phyloP scores from a whole-genome alignment of 1,140 invertebrate species.

The Ectropis grisescens region DNA sequence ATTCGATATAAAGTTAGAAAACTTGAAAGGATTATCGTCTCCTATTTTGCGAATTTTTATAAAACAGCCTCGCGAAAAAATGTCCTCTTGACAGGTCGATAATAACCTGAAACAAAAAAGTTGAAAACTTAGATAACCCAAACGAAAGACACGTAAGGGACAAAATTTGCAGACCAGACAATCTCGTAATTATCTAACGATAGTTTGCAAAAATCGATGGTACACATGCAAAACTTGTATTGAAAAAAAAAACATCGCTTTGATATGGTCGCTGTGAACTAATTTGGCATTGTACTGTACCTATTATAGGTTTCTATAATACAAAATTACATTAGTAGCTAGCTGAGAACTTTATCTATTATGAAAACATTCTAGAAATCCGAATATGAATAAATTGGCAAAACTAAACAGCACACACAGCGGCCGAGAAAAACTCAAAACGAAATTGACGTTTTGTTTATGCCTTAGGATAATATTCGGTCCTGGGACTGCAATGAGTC shows the following conservation, averaged over 20 bases:
- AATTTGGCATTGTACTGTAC: too few relatives aligned
- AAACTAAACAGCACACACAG: conserved; percentile 53
- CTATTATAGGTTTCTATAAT: too few relatives aligned
- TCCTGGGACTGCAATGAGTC: too few relatives aligned
- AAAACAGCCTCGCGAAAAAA: conserved; percentile 58
- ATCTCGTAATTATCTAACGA: not conserved
- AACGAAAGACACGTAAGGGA: too few relatives aligned
- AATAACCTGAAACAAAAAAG: conserved; percentile 69
- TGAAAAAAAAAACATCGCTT: too few relatives aligned
- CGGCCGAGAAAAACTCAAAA: conserved; percentile 54
- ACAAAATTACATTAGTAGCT: too few relatives aligned
- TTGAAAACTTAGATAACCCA: too few relatives aligned
- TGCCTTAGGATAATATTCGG: too few relatives aligned
- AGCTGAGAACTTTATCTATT: too few relatives aligned
- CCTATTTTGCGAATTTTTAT: conserved; percentile 67
- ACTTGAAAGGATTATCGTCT: conserved; percentile 69
- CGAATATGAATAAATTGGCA: too few relatives aligned
- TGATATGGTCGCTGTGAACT: too few relatives aligned
- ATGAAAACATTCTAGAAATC: too few relatives aligned
- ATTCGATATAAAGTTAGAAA: conserved; percentile 68
- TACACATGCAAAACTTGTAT: not conserved
- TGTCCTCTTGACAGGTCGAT: conserved; percentile 67
- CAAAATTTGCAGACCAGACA: not conserved
- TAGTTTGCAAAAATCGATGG: conserved; percentile 3
- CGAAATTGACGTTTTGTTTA: conserved; percentile 35